These are phyloP conservation scores for Ptychadena robeensis DNA, from an alignment of 2,797 vertebrate species.

Conservation along the genomic window DNA sequence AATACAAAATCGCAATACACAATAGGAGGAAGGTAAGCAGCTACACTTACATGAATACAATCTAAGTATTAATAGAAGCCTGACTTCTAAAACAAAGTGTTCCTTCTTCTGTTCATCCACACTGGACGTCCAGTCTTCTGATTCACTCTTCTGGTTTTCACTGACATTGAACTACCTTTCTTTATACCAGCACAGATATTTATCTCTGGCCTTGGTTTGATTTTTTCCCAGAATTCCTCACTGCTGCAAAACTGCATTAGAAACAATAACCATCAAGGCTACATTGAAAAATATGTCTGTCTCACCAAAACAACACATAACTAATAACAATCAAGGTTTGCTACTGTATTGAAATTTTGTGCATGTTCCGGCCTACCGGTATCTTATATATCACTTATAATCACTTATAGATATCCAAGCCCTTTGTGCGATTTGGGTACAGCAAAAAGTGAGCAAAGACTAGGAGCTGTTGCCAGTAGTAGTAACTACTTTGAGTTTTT, in stretches of 20 bases:
- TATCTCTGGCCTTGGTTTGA: slow-evolving; percentile 60
- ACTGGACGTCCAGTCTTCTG: slow-evolving; percentile 56
- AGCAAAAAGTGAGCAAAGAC: too few species aligned
- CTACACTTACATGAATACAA: neutral
- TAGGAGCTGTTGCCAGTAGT: too few species aligned
- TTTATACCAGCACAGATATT: slow-evolving; percentile 29
- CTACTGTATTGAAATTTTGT: too few species aligned
- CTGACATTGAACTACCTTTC: slow-evolving; percentile 44
- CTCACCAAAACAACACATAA: too few species aligned
- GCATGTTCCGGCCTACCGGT: too few species aligned
- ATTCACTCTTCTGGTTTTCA: slow-evolving; percentile 44
- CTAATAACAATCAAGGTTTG: too few species aligned
- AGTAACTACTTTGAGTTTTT: too few species aligned
- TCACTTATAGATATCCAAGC: too few species aligned
- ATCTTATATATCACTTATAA: too few species aligned
- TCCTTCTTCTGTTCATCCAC: slow-evolving; percentile 55
- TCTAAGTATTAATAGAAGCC: neutral
- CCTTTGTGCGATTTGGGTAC: too few species aligned
- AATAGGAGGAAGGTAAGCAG: neutral
- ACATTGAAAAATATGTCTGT: too few species aligned
- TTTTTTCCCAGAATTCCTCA: slow-evolving; percentile 62
- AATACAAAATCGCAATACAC: neutral
- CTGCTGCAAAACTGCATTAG: slow-evolving; percentile 63
- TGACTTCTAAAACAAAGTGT: slow-evolving; percentile 28
- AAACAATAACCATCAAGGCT: too few species aligned